Base-by-base conservation (phyloP, 2,888 invertebrate genomes). In the Nomada flava region DNA sequence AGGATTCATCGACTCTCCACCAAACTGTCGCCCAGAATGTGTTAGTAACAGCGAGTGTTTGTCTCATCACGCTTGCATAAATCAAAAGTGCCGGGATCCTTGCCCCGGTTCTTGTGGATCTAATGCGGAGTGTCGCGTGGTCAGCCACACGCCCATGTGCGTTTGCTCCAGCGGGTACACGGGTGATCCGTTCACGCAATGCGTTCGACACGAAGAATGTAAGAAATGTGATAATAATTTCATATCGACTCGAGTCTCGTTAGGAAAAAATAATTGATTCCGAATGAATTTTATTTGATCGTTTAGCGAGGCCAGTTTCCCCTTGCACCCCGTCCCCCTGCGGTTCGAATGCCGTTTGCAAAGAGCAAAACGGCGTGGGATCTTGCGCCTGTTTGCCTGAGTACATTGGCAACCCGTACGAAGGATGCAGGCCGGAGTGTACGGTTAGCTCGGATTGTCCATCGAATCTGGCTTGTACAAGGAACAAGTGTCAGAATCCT, bases 391-490 rank as follows among this genome's bases (percentile, higher is more conserved):
- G 98, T 91, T 94, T 96, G 90, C 95, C 96, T 10, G 95, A 95
- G 83, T 97, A 96, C 89, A 94, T 96, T 44, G 97, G 97, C 23
- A 95, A 96, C 89, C 97, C 97, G 23, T 94, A 94, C 74, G 96
- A 96, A 78, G 96, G 96, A 18, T 97, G 97, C 92, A 95, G 97
- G 87, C 97, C 97, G 13, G 97, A 97, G 94, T 98, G 97, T 92
- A 96, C 96, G 44, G 95, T 96, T 47, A 97, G 96, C 89, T 96
- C 96, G 0, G 97, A 97, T 93, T 98, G 98, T 92, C 92, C 96
- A 1, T 94, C 95, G 23, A 95, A 96, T 86, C 96, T 95, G 90
- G 96, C 97, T 3, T 98, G 98, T 90, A 94, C 97, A 15, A 96
- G 96, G 90, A 96, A 96, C 87, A 97, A 97, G 94, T 98, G 98